Conservation (phyloP, 2,888 invertebrate genomes). For the Watsonalla cultraria region DNA sequence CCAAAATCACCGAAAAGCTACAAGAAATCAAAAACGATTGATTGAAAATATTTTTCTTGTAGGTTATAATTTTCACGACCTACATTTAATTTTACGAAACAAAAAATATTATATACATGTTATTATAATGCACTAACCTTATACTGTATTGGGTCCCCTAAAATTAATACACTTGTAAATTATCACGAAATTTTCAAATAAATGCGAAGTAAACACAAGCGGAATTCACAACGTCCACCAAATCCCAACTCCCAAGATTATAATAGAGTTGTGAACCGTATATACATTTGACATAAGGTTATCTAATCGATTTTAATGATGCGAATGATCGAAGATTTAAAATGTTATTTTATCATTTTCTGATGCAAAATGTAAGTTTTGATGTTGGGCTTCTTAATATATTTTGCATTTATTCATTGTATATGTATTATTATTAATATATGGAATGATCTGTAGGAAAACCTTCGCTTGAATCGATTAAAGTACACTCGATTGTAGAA, state of each 20-base stretch:
- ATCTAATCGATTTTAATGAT: conserved; percentile 7
- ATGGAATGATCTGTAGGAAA: no score
- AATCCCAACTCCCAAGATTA: conserved; percentile 33
- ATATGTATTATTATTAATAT: no score
- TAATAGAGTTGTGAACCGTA: conserved; percentile 26
- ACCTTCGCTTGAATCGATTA: background rate
- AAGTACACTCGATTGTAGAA: background rate
- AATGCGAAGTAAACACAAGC: conserved; percentile 65
- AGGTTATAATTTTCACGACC: conserved; percentile 29
- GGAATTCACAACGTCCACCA: conserved; percentile 38
- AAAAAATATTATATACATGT: conserved; percentile 3
- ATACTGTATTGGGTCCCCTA: conserved; percentile 33
- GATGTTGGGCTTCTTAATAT: no score
- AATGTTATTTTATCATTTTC: no score
- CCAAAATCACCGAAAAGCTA: conserved; percentile 7
- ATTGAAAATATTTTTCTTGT: conserved; percentile 21
- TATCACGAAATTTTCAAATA: conserved; percentile 65
- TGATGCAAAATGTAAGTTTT: no score
- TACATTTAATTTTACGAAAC: conserved; percentile 2
- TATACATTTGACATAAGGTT: conserved; percentile 16
- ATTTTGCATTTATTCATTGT: no score
- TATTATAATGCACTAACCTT: conserved; percentile 39
- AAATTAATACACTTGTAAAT: conserved; percentile 64
- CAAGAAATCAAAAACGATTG: conserved; percentile 6
- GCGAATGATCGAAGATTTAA: no score